A percentile compares a stretch with the other conserved stretches of the same genome.
Conservation (phyloP, 2,797 vertebrate genomes). For the Pseudotriccus pelzelni region DNA sequence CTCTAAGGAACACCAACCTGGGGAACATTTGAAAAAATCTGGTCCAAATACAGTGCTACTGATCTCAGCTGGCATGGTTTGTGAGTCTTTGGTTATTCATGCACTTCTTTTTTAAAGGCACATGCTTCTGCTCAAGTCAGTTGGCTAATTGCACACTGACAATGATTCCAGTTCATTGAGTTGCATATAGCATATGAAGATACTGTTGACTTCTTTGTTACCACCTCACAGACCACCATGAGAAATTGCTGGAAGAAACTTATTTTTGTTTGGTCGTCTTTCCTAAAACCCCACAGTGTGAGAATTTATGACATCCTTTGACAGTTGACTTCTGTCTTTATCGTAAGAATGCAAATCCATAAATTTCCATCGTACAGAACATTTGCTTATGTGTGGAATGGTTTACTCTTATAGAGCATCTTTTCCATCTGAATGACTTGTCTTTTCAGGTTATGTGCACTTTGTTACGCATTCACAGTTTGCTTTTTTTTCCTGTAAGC, state of each 20-base stretch:
- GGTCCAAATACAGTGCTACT: not conserved
- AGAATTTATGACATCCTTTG: not conserved
- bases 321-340: not conserved
- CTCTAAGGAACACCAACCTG: not conserved
- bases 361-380: not conserved
- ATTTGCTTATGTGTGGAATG: not conserved
- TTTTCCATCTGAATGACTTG: conserved; percentile 27
- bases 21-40: not conserved
- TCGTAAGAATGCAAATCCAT: not conserved
- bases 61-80: not conserved
- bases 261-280: not conserved
- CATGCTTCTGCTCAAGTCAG: not conserved
- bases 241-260: not conserved
- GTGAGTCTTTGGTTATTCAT: not conserved
- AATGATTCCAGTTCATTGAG: not conserved
- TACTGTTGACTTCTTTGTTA: not conserved
- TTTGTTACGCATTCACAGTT: conserved; percentile 21
- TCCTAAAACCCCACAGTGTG: not conserved
- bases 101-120: not conserved
- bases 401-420: not conserved
- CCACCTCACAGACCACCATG: not conserved
- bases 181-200: not conserved
- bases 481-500: not conserved
- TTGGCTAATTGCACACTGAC: not conserved
- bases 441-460: conserved; percentile 37